Base-by-base conservation (phyloP, 1,140 invertebrate species). In the Euura saliciscinereae region DNA sequence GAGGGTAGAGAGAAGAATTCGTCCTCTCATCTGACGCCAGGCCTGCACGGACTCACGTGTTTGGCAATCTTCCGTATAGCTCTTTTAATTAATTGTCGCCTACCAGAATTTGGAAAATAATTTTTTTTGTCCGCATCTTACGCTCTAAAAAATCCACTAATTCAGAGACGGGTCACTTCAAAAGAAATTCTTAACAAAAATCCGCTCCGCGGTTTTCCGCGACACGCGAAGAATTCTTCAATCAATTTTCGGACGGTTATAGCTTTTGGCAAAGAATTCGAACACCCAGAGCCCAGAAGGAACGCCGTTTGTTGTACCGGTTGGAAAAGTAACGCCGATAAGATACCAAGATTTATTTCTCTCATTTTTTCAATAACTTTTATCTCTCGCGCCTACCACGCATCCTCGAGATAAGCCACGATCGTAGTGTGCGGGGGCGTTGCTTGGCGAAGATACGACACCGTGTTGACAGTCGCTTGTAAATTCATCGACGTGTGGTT, bases 1-100 rank as follows among this genome's bases (percentile, higher is more conserved):
- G n/a, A n/a, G n/a, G n/a, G n/a, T n/a, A n/a, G n/a, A 70, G 69
- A 13, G 11, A 70, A 64, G n/a, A 67, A 8, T 67, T 67, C 7
- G n/a, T 64, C n/a, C 51, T 7, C n/a, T 7, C n/a, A 64, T 8
- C 51, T 8, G 51, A n/a, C 51, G 51, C 51, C 51, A n/a, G 51
- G n/a, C n/a, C n/a, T n/a, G n/a, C n/a, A n/a, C n/a, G n/a, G n/a
- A n/a, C n/a, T 59, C 4, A n/a, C 51, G 51, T 51, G 46, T 59
- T 59, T 59, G 51, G 51, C 51, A 59, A 59, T 59, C 51, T 8
- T 59, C 51, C 51, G 51, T 59, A n/a, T 10, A 59, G n/a, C 8
- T 59, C 51, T 59, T 59, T 5, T 3, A 59, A 59, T 59, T 59
- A 59, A 59, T 59, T 59, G 51, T 59, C 51, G n/a, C 51, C 51